A percentile compares a stretch with the other conserved stretches of the same genome.
phyloP scores from a whole-genome alignment of 2,797 vertebrate genomes.

The Coluber constrictor region DNA sequence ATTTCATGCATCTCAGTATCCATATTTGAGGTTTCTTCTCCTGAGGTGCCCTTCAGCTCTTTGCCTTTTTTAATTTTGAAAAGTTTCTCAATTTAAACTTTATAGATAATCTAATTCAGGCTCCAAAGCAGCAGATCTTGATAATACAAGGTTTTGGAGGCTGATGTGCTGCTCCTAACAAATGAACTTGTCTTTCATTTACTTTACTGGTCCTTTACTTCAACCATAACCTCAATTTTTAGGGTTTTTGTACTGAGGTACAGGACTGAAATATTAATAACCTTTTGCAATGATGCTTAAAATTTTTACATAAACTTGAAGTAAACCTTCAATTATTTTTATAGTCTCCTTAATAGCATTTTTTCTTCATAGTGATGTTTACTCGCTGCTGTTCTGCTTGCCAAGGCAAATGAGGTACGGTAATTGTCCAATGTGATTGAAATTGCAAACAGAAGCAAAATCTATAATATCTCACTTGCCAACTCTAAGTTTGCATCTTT shows the following conservation, averaged over 20 bases:
- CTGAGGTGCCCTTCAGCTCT: neutral
- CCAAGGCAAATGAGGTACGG: conserved; percentile 58
- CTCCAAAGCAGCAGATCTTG: neutral
- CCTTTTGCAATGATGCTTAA: conserved; percentile 47
- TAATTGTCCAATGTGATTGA: conserved; percentile 58
- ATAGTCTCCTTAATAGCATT: conserved; percentile 60
- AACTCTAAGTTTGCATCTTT: conserved; percentile 59
- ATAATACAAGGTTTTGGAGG: neutral
- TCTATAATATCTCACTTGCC: conserved; percentile 63
- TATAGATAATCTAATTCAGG: neutral
- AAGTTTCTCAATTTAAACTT: neutral
- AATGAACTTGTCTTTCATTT: neutral
- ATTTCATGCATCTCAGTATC: neutral
- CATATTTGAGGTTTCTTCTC: neutral
- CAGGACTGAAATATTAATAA: conserved; percentile 37
- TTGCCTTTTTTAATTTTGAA: neutral
- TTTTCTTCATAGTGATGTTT: conserved; percentile 52
- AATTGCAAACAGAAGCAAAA: conserved; percentile 61
- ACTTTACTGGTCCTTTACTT: conserved; percentile 8
- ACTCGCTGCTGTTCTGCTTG: conserved; percentile 61
- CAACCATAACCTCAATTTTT: neutral
- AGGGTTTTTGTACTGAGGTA: neutral
- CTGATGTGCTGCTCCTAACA: neutral
- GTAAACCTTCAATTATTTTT: conserved; percentile 65
- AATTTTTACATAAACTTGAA: conserved; percentile 55